phyloP scores from a whole-genome alignment of 2,797 vertebrate species.

The Sebastes cheni region DNA sequence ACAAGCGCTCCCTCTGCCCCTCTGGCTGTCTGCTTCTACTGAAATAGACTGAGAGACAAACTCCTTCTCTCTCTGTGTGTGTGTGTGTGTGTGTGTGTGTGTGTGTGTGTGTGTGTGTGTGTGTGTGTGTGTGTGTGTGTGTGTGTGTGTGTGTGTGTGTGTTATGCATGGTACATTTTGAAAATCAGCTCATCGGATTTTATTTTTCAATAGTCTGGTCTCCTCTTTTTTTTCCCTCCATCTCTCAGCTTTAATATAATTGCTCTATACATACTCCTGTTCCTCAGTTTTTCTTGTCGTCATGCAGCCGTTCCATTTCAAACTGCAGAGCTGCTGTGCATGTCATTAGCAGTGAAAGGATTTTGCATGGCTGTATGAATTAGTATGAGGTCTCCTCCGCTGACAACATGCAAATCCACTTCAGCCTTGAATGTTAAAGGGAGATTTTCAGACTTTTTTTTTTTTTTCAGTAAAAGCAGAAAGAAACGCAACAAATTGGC shows the following conservation, averaged over 20 bases:
- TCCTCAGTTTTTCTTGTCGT: neutral
- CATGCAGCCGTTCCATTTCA: neutral
- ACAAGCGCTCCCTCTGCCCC: neutral
- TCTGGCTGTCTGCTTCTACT: neutral
- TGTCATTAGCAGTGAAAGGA: neutral
- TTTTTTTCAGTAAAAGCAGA: neutral
- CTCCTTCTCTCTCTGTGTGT: neutral
- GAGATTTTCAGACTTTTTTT: neutral
- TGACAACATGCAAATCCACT: neutral
- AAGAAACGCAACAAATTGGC: neutral
- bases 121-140: conserved; percentile 12
- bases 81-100: neutral
- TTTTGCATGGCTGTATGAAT: conserved; percentile 12
- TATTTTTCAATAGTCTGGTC: neutral
- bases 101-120: neutral
- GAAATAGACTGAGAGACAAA: neutral
- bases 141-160: neutral
- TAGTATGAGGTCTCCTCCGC: neutral
- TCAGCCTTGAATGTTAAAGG: neutral
- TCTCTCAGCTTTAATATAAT: neutral
- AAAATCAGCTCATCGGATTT: neutral
- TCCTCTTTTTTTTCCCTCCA: neutral
- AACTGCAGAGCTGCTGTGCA: conserved; percentile 6
- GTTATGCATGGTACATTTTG: neutral
- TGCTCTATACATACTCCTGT: neutral